Evolutionary conservation across 1,140 invertebrate genomes (phyloP).

Genomic region (Dendroctonus valens): DNA sequence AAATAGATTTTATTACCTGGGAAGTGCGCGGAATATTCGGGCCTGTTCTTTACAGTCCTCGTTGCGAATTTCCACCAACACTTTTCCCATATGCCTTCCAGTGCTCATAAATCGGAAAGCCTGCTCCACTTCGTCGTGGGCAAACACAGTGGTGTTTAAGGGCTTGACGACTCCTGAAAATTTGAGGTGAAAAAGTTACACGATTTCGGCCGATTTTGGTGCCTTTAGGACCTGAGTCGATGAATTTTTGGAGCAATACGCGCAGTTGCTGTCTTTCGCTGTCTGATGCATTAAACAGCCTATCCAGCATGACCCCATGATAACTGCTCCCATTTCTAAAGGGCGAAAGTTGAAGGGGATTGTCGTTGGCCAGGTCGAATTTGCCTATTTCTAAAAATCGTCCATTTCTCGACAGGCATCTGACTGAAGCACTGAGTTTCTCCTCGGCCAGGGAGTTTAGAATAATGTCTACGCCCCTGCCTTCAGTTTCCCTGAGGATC

Average conservation of each 20-base stretch:
- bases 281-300: constrained; percentile 59
- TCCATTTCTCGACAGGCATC: constrained; percentile 69
- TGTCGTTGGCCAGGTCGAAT: constrained; percentile 68
- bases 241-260: constrained; percentile 47
- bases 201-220: not conserved
- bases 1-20: constrained; percentile 12
- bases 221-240: constrained; percentile 50
- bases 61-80: constrained; percentile 66
- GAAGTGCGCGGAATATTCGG: constrained; percentile 13
- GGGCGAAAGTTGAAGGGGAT: constrained; percentile 65
- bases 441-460: constrained; percentile 69
- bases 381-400: constrained; percentile 79
- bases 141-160: constrained; percentile 60
- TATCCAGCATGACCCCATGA: constrained; percentile 84
- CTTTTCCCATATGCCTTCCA: constrained; percentile 89
- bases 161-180: constrained; percentile 73
- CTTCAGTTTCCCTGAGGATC: constrained; percentile 58
- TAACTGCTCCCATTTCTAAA: constrained; percentile 84
- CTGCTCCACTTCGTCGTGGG: constrained; percentile 60
- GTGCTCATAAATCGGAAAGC: constrained; percentile 76
- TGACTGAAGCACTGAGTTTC: constrained; percentile 69
- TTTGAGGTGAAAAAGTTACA: constrained; percentile 35
- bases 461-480: constrained; percentile 66
- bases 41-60: constrained; percentile 49
- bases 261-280: constrained; percentile 41